Base-by-base conservation (phyloP, 2,113 vertebrate species). In the Elaphurus davidianus region DNA sequence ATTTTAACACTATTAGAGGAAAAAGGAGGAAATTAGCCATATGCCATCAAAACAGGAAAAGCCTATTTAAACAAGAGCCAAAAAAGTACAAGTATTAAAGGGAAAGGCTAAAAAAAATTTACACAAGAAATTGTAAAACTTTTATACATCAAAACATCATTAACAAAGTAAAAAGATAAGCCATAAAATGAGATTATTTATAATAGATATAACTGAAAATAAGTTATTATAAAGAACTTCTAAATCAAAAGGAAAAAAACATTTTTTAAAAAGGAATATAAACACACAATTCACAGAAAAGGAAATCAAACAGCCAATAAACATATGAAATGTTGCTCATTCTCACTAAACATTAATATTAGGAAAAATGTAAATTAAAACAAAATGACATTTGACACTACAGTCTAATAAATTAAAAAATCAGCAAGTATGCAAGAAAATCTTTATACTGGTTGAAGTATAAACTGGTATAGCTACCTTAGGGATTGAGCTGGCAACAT, bases 21-120 rank as follows among this genome's bases (percentile, higher is more conserved):
- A 90, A 95, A 88, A 84, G 11, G 13, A 96, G 19, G 10, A 93
- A 91, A 81, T 94, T 55, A 86, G 40, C 21, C n/a, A 92, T 52
- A 87, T 54, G 47, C 27, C 47, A 90, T 84, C 43, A 95, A 79
- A 87, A 60, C 57, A 85, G 36, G n/a, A 87, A 98, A 95, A 81
- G 6, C 7, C 62, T 93, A 67, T 54, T 91, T 95, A 95, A 88
- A 79, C 23, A 90, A 84, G 50, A 96, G 5, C 25, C 71, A 55
- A 71, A 84, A 97, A 52, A 52, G 6, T 62, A 74, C 7, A 92
- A 27, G 13, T 9, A 47, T 74, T 88, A 88, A 76, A 47, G 5
- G 21, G 9, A 85, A 96, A 95, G 27, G 15, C 50, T 87, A 19
- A 89, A 97, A 91, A 91, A 28, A 50, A 25, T 87, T 87, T 90